These are phyloP conservation scores for Synanthedon andrenaeformis DNA, from an alignment of 2,888 invertebrate species.

Conservation along the genomic window DNA sequence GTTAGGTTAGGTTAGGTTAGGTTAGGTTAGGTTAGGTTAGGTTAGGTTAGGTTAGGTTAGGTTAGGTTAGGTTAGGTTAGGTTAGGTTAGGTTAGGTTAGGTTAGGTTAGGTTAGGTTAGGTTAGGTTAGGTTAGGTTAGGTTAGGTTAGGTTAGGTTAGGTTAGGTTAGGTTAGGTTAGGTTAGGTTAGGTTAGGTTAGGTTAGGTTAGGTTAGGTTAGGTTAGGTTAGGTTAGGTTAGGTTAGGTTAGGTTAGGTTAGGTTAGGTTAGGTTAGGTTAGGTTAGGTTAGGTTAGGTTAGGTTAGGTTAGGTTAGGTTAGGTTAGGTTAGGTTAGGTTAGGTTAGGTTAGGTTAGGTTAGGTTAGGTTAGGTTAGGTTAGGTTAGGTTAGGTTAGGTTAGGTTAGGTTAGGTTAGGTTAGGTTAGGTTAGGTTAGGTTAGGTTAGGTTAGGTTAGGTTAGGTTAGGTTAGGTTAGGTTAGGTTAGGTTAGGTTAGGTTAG, in stretches of 20 bases:
- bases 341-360: conserved; percentile 7
- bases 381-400: too few relatives aligned
- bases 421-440: too few relatives aligned
- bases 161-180: neutral
- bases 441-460: too few relatives aligned
- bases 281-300: conserved; percentile 1
- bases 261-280: conserved; percentile 4
- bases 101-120: conserved; percentile 2
- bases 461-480: too few relatives aligned
- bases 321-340: conserved; percentile 10
- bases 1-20: conserved; percentile 5
- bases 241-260: conserved; percentile 3
- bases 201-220: conserved; percentile 1
- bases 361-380: neutral
- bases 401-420: too few relatives aligned
- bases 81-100: conserved; percentile 2
- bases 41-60: conserved; percentile 6
- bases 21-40: conserved; percentile 7
- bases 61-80: conserved; percentile 1
- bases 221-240: conserved; percentile 2
- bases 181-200: conserved; percentile 2
- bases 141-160: conserved; percentile 2
- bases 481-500: too few relatives aligned
- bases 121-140: conserved; percentile 2
- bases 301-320: conserved; percentile 1